Base-by-base conservation (phyloP, 2,888 invertebrate genomes). In the Suillia variegata region DNA sequence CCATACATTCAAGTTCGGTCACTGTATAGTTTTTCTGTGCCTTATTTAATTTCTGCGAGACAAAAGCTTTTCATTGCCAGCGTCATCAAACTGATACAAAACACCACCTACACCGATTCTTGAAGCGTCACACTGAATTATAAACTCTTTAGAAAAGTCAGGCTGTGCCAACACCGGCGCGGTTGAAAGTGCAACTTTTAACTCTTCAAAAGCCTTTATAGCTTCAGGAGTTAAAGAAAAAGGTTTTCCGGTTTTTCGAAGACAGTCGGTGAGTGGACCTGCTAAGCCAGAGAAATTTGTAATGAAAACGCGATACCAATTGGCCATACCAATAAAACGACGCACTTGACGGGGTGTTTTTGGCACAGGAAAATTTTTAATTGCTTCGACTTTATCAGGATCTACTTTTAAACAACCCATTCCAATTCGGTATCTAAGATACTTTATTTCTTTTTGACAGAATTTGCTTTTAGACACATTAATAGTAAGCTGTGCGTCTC, bases 31-130 rank as follows among this genome's bases (percentile, higher is more conserved):
- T 47, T 22, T 13, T 15, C 8, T 47, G 20, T 47, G 20, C 21
- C 21, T 47, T 47, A 3, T 20, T 47, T 4, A 47, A 17, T 17
- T 63, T 63, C 15, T 59, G 56, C 2, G 61, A 63, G 12, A 58
- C 54, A 20, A 54, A 58, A 5, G 54, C 54, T 12, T 54, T 51
- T 55, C 52, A 5, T 38, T 31, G 2, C 21, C 53, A 12, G 52
- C 31, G 5, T 52, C 45, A n/a, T 58, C 53, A 24, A 53, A 8
- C 20, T 58, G 53, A 22, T 13, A 26, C n/a, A 56, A 33, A 2
- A 56, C 56, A 15, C 56, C 48, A 31, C 56, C 56, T 17, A 56
- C 50, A 15, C 56, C 56, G 4, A 49, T 8, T 6, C 17, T 45
- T 2, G 52, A 56, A 1, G 60, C 52, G 34, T 60, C 47, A 20